Conservation (phyloP, 2,113 vertebrate species). For the Riparia riparia region DNA sequence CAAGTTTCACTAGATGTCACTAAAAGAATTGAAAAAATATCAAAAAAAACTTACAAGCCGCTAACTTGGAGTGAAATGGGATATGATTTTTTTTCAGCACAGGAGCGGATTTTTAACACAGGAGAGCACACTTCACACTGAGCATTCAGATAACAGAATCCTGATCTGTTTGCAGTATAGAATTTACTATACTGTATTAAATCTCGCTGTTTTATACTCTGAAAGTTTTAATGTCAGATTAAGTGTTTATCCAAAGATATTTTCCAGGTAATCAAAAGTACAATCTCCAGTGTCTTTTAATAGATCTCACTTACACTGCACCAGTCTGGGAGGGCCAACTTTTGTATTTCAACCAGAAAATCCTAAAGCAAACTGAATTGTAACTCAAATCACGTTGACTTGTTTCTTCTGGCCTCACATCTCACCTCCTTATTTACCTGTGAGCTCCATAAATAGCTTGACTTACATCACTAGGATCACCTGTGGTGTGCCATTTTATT, state of each 20-base stretch:
- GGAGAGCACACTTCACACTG: fast-evolving
- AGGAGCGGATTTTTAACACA: not conserved
- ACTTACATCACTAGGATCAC: fast-evolving
- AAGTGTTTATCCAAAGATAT: not conserved
- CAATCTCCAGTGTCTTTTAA: not conserved
- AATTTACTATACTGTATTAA: not conserved
- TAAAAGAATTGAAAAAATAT: slow-evolving; percentile 48
- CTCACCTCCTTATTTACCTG: not conserved
- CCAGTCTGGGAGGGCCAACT: not conserved
- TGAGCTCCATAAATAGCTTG: not conserved
- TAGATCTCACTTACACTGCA: not conserved
- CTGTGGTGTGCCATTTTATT: not conserved
- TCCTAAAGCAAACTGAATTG: not conserved
- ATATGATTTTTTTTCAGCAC: not conserved
- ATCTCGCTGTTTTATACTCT: not conserved
- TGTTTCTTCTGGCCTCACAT: not conserved
- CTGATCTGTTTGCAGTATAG: not conserved
- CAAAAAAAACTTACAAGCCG: fast-evolving
- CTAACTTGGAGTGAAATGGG: not conserved
- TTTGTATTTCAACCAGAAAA: not conserved
- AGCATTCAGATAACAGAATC: not conserved
- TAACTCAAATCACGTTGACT: not conserved
- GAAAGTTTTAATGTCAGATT: not conserved
- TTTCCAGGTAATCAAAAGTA: not conserved
- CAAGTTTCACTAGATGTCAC: slow-evolving; percentile 73